These are phyloP conservation scores for Dipodomys merriami DNA, from an alignment of 2,113 vertebrate genomes.

Conservation along the genomic window DNA sequence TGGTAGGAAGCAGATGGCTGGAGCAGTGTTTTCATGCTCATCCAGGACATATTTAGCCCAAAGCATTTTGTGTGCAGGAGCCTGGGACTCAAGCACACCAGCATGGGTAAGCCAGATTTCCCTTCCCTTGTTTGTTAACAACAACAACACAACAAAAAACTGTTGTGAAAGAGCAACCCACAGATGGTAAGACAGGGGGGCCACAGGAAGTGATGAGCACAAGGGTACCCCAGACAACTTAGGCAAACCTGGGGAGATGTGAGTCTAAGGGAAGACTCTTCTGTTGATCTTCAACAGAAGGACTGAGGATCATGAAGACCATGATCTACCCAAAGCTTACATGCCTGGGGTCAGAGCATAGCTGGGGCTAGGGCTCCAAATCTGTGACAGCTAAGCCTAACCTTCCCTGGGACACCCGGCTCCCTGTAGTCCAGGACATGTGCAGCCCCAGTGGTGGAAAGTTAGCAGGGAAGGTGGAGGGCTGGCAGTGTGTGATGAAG, in stretches of 20 bases:
- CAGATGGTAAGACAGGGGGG: accelerated
- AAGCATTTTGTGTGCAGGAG: not conserved
- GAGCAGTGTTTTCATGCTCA: not conserved
- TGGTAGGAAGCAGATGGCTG: not conserved
- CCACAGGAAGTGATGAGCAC: accelerated
- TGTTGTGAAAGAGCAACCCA: not conserved
- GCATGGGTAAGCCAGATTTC: not conserved
- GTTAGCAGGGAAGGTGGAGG: not conserved
- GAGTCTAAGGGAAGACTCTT: not conserved
- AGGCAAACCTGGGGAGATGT: not conserved
- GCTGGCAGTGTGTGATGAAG: not conserved
- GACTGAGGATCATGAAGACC: too few relatives aligned
- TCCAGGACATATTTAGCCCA: not conserved
- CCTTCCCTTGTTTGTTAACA: not conserved
- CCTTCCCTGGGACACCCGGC: too few relatives aligned
- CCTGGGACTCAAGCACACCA: not conserved
- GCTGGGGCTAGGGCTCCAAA: too few relatives aligned
- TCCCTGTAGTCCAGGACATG: too few relatives aligned
- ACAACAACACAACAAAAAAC: not conserved
- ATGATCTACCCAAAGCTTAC: not conserved
- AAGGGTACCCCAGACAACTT: not conserved
- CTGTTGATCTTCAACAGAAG: too few relatives aligned
- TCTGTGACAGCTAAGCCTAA: accelerated
- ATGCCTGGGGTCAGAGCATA: not conserved
- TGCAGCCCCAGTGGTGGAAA: not conserved